Evolutionary conservation across 2,888 invertebrate species (phyloP).

Genomic region (Protonemura montana): DNA sequence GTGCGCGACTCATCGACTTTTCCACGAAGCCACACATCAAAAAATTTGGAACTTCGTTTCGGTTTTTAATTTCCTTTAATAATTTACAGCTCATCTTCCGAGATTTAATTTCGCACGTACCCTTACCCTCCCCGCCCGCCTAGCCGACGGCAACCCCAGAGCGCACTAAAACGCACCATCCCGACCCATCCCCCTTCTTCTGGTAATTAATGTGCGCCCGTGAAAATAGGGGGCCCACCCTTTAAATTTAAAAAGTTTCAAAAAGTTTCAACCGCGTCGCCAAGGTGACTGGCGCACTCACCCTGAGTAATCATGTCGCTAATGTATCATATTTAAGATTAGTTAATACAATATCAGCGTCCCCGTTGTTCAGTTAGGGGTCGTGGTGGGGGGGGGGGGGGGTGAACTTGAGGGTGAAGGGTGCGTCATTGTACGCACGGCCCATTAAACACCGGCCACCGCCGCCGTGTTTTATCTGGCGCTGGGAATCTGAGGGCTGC

Average conservation of each 20-base stretch:
- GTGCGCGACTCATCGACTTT: too few species aligned
- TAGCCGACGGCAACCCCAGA: not conserved
- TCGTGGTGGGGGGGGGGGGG: not conserved
- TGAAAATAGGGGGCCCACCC: not conserved
- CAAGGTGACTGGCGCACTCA: not conserved
- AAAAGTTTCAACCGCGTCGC: not conserved
- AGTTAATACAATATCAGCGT: too few species aligned
- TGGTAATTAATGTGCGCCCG: not conserved
- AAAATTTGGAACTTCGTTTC: not conserved
- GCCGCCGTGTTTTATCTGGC: too few species aligned
- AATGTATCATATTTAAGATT: too few species aligned
- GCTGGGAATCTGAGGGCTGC: too few species aligned
- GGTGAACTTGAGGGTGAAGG: not conserved
- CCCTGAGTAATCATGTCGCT: too few species aligned
- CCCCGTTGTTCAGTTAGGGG: not conserved
- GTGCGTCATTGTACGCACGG: not conserved
- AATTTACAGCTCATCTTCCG: not conserved
- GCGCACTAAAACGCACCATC: not conserved
- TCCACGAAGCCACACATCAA: too few species aligned
- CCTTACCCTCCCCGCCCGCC: not conserved
- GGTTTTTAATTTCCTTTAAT: constrained; percentile 12
- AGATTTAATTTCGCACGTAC: not conserved
- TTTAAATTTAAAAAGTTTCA: not conserved
- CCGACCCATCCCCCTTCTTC: too few species aligned
- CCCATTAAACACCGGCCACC: not conserved